Percentiles rank a stretch among this genome's conserved stretches.
These are phyloP conservation scores for Lutraria rhynchaena DNA, from an alignment of 1,140 invertebrate species.

Conservation along the genomic window DNA sequence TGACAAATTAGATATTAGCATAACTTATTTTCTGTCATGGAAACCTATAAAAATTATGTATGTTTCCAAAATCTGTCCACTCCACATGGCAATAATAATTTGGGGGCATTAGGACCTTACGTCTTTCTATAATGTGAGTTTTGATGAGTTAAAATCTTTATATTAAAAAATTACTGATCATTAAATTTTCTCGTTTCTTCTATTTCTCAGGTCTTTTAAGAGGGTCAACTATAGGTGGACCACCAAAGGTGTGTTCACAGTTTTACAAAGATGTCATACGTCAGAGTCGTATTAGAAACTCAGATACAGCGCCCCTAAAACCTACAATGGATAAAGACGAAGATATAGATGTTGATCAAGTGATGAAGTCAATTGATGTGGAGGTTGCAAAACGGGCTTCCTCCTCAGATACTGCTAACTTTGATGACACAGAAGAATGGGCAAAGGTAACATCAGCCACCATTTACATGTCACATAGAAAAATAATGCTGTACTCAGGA, in stretches of 20 bases:
- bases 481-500: no score
- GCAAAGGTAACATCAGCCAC: conserved; percentile 85
- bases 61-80: no score
- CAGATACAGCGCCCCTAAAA: conserved; percentile 62
- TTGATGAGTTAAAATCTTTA: no score
- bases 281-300: conserved; percentile 47
- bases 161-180: no score
- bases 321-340: conserved; percentile 70
- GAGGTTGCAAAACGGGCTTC: conserved; percentile 45
- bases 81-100: no score
- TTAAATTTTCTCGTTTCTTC: conserved; percentile 13
- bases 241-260: conserved; percentile 71
- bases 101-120: no score
- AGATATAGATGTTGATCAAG: conserved; percentile 63
- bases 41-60: no score
- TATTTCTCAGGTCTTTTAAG: conserved; percentile 72
- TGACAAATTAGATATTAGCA: no score
- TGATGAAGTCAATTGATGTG: conserved; percentile 62
- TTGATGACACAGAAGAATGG: conserved; percentile 97
- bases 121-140: no score
- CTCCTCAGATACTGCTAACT: conserved; percentile 33
- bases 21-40: no score
- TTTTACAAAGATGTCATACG: conserved; percentile 73
- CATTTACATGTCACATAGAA: no score
- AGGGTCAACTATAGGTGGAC: conserved; percentile 72